Evolutionary conservation across 2,888 invertebrate species (phyloP).

Genomic region (Bembecia ichneumoniformis): DNA sequence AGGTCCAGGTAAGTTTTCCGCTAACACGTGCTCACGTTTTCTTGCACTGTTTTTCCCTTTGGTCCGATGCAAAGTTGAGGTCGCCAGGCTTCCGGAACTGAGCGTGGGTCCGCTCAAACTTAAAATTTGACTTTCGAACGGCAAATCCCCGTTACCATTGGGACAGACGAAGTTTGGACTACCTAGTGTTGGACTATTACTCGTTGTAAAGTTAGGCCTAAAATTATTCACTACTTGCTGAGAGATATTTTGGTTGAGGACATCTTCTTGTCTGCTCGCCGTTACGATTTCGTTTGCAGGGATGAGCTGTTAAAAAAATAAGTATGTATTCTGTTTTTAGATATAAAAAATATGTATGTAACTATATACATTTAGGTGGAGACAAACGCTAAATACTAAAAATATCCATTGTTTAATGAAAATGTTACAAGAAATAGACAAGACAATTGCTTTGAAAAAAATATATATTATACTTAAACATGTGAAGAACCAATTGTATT

Average conservation of each 20-base stretch:
- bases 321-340: no score
- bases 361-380: no score
- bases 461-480: no score
- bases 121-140: constrained; percentile 54
- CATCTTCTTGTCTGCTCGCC: constrained; percentile 49
- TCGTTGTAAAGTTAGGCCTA: constrained; percentile 53
- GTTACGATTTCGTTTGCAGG: constrained; percentile 41
- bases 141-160: constrained; percentile 53
- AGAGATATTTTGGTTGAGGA: constrained; percentile 51
- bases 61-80: constrained; percentile 61
- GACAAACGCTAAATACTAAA: no score
- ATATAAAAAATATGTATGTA: no score
- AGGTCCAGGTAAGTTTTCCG: constrained; percentile 88
- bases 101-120: constrained; percentile 56
- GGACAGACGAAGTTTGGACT: constrained; percentile 67
- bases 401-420: no score
- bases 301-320: constrained; percentile 35
- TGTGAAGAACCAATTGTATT: no score
- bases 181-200: constrained; percentile 60
- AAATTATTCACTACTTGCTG: constrained; percentile 46
- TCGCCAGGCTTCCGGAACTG: constrained; percentile 57
- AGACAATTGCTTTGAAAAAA: no score
- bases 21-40: constrained; percentile 83
- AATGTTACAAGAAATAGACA: no score
- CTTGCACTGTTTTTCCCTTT: constrained; percentile 65